Evolutionary conservation across 2,797 vertebrate genomes (phyloP), one percentile per base, ranked within the genome.

Genomic region (Microctenopoma steveboyesi): DNA sequence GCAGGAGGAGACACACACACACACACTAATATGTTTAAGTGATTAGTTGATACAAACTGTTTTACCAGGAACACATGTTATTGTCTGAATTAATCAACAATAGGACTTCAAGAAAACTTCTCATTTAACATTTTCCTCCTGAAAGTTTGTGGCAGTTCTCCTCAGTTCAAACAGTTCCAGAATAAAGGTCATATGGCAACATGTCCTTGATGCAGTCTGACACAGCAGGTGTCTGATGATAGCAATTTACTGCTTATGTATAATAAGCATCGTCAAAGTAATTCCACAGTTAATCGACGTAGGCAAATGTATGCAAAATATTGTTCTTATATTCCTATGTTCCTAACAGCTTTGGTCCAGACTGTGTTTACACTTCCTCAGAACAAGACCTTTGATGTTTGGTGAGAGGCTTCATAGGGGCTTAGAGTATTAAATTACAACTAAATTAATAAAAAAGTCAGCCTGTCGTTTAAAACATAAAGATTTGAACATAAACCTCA

Each of bases 31-130:
- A 72, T 46, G 72, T 85, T 63, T 22, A 60, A 45, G 15, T 45
- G 64, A 90, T 88, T 81, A 86, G 59, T 72, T 75, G 69, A 77
- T 28, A 51, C 65, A 59, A 76, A 85, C 56, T 68, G 51, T 78
- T 53, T 77, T 60, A 66, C 64, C 59, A 79, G 76, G 57, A 79
- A 28, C 49, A 58, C 65, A 64, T 77, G 75, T 68, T 68, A 75
- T 51, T 66, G 55, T 35, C 64, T 62, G 54, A 79, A 83, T 82
- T 69, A 69, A 85, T 85, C 69, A 46, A 55, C 18, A 45, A 69
- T 69, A 8, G 28, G 62, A 59, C 39, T 68, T 25, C 16, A 46
- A 74, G 46, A 57, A 64, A 66, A 75, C 45, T 16, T 48, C 30
- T 13, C 5, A 53, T 66, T 71, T 63, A 5, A 56, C 64, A 57